These are phyloP conservation scores for Notodonta dromedarius DNA, from an alignment of 2,888 invertebrate species.

Conservation along the genomic window DNA sequence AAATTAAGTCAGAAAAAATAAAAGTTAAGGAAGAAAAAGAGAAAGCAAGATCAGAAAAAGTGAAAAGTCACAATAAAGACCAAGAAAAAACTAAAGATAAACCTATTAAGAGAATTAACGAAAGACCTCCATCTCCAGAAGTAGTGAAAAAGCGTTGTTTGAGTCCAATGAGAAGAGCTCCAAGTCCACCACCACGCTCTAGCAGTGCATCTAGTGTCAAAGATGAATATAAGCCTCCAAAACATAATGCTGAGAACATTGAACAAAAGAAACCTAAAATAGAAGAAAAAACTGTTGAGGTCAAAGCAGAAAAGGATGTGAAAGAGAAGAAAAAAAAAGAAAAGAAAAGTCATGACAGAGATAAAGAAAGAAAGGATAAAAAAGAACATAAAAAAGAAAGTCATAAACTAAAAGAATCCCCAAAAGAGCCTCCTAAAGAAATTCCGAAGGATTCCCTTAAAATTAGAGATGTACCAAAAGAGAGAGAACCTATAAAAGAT, in stretches of 20 bases:
- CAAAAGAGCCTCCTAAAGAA: conserved; percentile 70
- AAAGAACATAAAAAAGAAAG: conserved; percentile 85
- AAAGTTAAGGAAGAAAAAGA: conserved; percentile 78
- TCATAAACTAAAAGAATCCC: conserved; percentile 74
- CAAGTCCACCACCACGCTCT: conserved; percentile 68
- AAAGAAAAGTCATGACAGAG: conserved; percentile 86
- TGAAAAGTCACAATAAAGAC: conserved; percentile 83
- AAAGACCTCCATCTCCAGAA: conserved; percentile 72
- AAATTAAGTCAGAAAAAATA: conserved; percentile 72
- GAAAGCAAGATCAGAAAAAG: conserved; percentile 76
- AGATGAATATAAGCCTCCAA: conserved; percentile 71
- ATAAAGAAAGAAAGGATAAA: conserved; percentile 84
- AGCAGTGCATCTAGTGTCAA: conserved; percentile 74
- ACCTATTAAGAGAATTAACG: conserved; percentile 76
- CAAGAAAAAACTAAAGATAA: conserved; percentile 83
- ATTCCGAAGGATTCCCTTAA: conserved; percentile 62
- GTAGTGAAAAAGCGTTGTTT: conserved; percentile 66
- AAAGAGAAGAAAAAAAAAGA: conserved; percentile 85
- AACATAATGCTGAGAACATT: conserved; percentile 58
- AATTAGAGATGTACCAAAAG: conserved; percentile 68
- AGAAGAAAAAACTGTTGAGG: conserved; percentile 81
- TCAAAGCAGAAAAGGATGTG: conserved; percentile 79
- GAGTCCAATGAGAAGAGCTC: conserved; percentile 64
- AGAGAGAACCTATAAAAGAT: conserved; percentile 59
- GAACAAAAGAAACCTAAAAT: conserved; percentile 69